phyloP scores from a whole-genome alignment of 2,113 vertebrate genomes.

The Cinclus mexicanus region DNA sequence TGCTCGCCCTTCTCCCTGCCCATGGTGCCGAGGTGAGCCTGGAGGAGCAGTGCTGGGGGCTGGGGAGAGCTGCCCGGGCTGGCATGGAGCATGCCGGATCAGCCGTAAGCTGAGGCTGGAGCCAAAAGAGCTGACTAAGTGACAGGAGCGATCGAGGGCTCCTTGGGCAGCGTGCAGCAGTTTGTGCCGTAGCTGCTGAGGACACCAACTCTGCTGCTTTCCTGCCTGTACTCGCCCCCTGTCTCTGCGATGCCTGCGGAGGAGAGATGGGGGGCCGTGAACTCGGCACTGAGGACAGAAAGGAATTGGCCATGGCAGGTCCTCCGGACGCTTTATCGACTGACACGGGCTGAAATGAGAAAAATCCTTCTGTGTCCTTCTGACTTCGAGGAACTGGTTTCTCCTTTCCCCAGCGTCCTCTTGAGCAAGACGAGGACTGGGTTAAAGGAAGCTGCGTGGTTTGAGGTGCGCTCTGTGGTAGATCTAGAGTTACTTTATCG shows the following conservation, averaged over 20 bases:
- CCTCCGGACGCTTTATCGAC: background rate
- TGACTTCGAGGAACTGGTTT: background rate
- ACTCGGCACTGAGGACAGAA: background rate
- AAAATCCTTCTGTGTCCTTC: background rate
- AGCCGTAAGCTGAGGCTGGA: background rate
- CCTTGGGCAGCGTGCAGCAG: background rate
- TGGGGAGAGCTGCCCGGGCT: background rate
- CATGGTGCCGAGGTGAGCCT: background rate
- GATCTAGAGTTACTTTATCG: background rate
- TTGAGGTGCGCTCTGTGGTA: background rate
- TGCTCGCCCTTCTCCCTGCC: accelerated
- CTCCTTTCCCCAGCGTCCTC: background rate
- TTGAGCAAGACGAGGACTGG: background rate
- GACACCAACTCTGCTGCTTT: slow-evolving; percentile 35
- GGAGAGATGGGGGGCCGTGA: slow-evolving; percentile 6
- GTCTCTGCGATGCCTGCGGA: background rate
- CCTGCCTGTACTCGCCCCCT: slow-evolving; percentile 12
- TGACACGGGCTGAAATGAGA: background rate
- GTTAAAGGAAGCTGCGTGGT: background rate
- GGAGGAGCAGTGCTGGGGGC: background rate
- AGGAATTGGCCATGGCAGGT: background rate
- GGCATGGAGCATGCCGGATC: background rate
- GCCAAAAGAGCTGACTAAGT: slow-evolving; percentile 43
- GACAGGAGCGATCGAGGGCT: slow-evolving; percentile 17
- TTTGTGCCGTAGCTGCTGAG: background rate